Conservation (phyloP, 2,888 invertebrate genomes). For the Cosmopolites sordidus region DNA sequence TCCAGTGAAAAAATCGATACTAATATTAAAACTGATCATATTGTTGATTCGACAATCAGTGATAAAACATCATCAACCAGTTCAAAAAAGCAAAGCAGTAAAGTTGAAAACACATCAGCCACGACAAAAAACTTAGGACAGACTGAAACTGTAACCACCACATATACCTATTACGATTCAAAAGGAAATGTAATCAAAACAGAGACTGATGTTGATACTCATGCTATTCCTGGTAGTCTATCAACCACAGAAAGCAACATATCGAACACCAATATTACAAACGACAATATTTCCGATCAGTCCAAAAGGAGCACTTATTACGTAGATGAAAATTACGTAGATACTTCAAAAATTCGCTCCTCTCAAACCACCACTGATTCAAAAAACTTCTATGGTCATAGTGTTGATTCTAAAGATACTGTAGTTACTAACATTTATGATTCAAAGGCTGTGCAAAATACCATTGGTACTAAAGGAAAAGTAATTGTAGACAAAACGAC, state of each 20-base stretch:
- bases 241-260: slow-evolving; percentile 5
- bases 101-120: not conserved
- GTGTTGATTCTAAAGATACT: slow-evolving; percentile 35
- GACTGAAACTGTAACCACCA: slow-evolving; percentile 37
- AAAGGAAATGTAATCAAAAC: slow-evolving; percentile 44
- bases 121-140: slow-evolving; percentile 28
- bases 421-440: slow-evolving; percentile 41
- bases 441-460: slow-evolving; percentile 41
- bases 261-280: slow-evolving; percentile 1
- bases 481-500: slow-evolving; percentile 52
- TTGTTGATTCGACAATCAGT: slow-evolving; percentile 5
- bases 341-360: slow-evolving; percentile 35
- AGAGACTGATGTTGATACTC: slow-evolving; percentile 38
- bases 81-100: slow-evolving; percentile 2
- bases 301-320: slow-evolving; percentile 19
- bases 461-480: slow-evolving; percentile 43
- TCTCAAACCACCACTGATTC: slow-evolving; percentile 34
- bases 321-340: slow-evolving; percentile 28
- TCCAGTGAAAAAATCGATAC: slow-evolving; percentile 28
- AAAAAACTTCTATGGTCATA: slow-evolving; percentile 33
- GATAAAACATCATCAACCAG: not conserved
- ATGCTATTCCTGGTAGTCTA: slow-evolving; percentile 25
- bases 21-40: slow-evolving; percentile 14
- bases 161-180: slow-evolving; percentile 46
- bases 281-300: slow-evolving; percentile 11